phyloP scores from a whole-genome alignment of 2,113 vertebrate genomes.

The Tyto alba region DNA sequence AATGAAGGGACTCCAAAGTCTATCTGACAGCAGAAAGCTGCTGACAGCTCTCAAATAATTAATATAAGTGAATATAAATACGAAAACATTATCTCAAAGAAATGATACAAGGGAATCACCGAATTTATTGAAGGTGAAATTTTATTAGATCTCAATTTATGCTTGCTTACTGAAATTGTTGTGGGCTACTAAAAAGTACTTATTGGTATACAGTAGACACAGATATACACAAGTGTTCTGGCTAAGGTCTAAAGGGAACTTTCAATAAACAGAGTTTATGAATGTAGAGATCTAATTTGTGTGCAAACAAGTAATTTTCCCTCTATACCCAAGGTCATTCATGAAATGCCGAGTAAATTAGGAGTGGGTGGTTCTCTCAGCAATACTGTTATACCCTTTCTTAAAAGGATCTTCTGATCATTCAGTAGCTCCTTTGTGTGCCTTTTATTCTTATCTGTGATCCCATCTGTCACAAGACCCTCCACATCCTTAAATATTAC shows the following conservation, averaged over 20 bases:
- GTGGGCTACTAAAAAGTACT: not conserved
- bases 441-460: constrained; percentile 3
- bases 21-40: not conserved
- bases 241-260: not conserved
- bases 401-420: not conserved
- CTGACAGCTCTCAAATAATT: not conserved
- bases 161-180: not conserved
- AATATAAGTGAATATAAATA: not conserved
- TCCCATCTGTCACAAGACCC: not conserved
- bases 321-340: not conserved
- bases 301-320: not conserved
- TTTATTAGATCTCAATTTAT: not conserved
- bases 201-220: not conserved
- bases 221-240: not conserved
- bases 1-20: not conserved
- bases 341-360: not conserved
- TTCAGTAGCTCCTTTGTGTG: not conserved
- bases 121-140: not conserved
- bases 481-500: not conserved
- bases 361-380: not conserved
- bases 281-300: not conserved
- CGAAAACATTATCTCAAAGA: not conserved
- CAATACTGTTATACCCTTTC: not conserved
- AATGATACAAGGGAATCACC: not conserved
- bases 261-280: not conserved